Evolutionary conservation across 2,797 vertebrate species (phyloP).

Genomic region (Coracias cyanogaster): DNA sequence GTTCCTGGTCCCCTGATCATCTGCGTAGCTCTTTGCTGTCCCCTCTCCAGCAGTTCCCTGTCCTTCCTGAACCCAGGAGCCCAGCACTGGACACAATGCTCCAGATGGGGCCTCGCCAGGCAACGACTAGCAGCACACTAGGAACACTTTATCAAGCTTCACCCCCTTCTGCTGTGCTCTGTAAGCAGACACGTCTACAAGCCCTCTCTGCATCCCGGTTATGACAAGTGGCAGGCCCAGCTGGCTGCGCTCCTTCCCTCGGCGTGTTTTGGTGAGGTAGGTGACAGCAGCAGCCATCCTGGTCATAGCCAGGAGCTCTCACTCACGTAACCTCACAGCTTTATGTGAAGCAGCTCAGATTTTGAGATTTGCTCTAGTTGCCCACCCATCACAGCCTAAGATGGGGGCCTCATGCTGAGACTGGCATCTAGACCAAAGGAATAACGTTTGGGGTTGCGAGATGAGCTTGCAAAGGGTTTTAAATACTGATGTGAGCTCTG

Average conservation of each 20-base stretch:
- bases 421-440: background rate
- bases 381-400: background rate
- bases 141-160: background rate
- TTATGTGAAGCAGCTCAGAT: background rate
- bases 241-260: conserved; percentile 55
- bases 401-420: background rate
- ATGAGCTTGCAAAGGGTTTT: background rate
- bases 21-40: too few relatives aligned
- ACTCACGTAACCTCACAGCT: rapidly evolving
- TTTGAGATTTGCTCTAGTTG: background rate
- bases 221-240: conserved; percentile 16
- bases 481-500: background rate
- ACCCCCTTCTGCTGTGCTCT: background rate
- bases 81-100: too few relatives aligned
- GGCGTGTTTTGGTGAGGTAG: conserved; percentile 59
- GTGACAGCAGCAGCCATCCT: background rate
- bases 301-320: background rate
- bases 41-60: too few relatives aligned
- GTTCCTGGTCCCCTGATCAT: too few relatives aligned
- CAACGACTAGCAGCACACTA: background rate
- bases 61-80: too few relatives aligned
- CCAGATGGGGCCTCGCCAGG: too few relatives aligned
- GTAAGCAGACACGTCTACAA: conserved; percentile 54
- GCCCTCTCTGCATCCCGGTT: background rate
- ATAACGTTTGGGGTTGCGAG: background rate